Percentiles rank a stretch among this genome's conserved stretches.
These are phyloP conservation scores for Chaunax sp. DNA, from an alignment of 2,797 vertebrate genomes.

Conservation along the genomic window DNA sequence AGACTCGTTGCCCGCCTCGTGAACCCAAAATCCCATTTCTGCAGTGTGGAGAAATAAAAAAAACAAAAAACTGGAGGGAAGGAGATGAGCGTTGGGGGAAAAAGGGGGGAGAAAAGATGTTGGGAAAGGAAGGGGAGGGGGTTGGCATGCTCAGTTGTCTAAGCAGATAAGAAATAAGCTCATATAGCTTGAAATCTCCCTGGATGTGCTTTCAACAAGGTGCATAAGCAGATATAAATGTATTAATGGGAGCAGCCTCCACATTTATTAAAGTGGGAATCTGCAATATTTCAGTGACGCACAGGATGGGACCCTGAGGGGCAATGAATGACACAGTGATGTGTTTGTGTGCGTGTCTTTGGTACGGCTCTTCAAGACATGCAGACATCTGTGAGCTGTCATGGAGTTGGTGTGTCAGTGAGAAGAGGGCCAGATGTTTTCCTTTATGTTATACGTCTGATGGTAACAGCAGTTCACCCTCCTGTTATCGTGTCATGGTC, in stretches of 20 bases:
- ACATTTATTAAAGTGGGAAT: conserved; percentile 74
- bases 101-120: conserved; percentile 29
- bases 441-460: conserved; percentile 18
- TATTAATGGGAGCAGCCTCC: conserved; percentile 69
- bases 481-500: not conserved
- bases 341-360: conserved; percentile 16
- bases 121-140: conserved; percentile 31
- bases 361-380: conserved; percentile 28
- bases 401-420: conserved; percentile 30
- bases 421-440: conserved; percentile 45
- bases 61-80: conserved; percentile 32
- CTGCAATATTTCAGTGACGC: conserved; percentile 52
- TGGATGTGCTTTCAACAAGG: conserved; percentile 75
- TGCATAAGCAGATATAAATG: conserved; percentile 76
- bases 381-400: conserved; percentile 61
- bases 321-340: conserved; percentile 59
- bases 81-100: conserved; percentile 29
- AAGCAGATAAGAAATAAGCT: conserved; percentile 81
- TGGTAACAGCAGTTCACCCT: conserved; percentile 12
- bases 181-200: conserved; percentile 81
- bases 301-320: conserved; percentile 65
- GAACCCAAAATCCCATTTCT: conserved; percentile 81
- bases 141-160: conserved; percentile 65
- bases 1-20: conserved; percentile 75
- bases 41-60: conserved; percentile 51